phyloP scores from a whole-genome alignment of 2,888 invertebrate species.

The Cosmorhoe ocellata region DNA sequence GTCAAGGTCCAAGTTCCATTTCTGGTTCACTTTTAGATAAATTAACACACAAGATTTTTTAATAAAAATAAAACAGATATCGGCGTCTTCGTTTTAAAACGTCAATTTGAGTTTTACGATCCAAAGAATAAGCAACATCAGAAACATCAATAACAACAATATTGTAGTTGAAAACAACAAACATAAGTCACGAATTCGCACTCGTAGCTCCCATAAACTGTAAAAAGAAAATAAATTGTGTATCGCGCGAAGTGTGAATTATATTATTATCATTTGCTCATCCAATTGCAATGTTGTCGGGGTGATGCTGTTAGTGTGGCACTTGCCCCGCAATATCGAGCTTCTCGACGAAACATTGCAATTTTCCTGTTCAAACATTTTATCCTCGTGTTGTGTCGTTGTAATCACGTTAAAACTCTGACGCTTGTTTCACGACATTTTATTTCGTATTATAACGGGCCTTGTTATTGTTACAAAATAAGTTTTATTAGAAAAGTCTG shows the following conservation, averaged over 20 bases:
- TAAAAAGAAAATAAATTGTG: slow-evolving; percentile 31
- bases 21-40: too few species aligned
- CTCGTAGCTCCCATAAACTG: slow-evolving; percentile 20
- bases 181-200: slow-evolving; percentile 12
- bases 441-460: slow-evolving; percentile 28
- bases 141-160: slow-evolving; percentile 1
- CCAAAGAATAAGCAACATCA: background rate
- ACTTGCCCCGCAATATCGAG: slow-evolving; percentile 49
- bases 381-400: slow-evolving; percentile 49
- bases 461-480: slow-evolving; percentile 15
- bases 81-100: background rate
- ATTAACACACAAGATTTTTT: too few species aligned
- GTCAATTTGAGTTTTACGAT: background rate
- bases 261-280: slow-evolving; percentile 36
- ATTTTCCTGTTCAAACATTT: slow-evolving; percentile 60
- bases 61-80: background rate
- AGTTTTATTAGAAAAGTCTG: slow-evolving; percentile 8
- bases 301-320: slow-evolving; percentile 46
- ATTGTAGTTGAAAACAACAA: slow-evolving; percentile 16
- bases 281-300: slow-evolving; percentile 51
- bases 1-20: too few species aligned
- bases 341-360: slow-evolving; percentile 49
- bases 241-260: slow-evolving; percentile 39
- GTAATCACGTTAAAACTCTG: slow-evolving; percentile 54
- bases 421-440: slow-evolving; percentile 42